Base-by-base conservation (phyloP, 2,113 vertebrate species). In the Panthera tigris region DNA sequence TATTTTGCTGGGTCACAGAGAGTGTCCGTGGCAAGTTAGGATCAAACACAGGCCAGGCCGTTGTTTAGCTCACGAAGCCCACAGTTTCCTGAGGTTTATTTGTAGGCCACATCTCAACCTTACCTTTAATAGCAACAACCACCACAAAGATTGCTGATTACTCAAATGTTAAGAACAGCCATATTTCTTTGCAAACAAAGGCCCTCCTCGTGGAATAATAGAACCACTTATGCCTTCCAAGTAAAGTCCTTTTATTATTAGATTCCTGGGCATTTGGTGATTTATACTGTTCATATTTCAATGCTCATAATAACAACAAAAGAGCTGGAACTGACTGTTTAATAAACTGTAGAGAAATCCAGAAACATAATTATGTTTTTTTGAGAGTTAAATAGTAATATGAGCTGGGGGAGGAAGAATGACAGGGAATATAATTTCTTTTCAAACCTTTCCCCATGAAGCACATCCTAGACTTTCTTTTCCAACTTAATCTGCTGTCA, bases 231-330 rank as follows among this genome's bases (percentile, higher is more conserved):
- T 12, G 21, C n/a, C 93, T 95, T 78, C 39, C 31, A 81, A 87
- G 91, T 65, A 94, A 89, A 81, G 45, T 84, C 85, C 52, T 73
- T 94, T 91, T 91, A 76, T 90, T 90, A 95, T 93, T 86, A 85
- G 76, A 86, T 85, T 74, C 9, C 73, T 80, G 55, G 55, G 52
- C 65, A 86, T 93, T 76, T 50, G 36, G 12, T 3, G 4, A 86
- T 88, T 93, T 95, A 41, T 79, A 39, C 8, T 12, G 1, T 87
- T 96, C 91, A 45, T 90, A 97, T 91, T 89, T 63, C 93, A 94
- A 1, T 86, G 68, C 19, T 50, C 41, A 95, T 78, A 39, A 29
- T 76, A 93, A 88, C 10, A 90, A 61, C 33, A 89, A 94, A 91
- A 89, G 31, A 91, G 52, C 69, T 85, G 4, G 78, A 85, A 93